phyloP scores from a whole-genome alignment of 2,888 invertebrate genomes.

The Drosophila niveifrons region DNA sequence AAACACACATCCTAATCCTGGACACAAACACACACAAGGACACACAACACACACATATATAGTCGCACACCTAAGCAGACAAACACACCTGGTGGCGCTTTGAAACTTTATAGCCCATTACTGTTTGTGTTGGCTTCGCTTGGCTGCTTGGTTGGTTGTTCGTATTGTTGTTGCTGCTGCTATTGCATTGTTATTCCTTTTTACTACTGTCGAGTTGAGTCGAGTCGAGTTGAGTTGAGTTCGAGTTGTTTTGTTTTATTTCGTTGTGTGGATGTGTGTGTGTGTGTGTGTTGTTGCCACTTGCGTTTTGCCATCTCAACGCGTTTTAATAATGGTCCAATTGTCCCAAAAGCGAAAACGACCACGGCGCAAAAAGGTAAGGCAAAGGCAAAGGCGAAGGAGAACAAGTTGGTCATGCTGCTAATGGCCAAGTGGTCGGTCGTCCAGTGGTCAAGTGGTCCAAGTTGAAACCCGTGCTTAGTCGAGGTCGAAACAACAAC shows the following conservation, averaged over 20 bases:
- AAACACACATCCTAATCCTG: conserved; percentile 18
- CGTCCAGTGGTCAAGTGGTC: conserved; percentile 67
- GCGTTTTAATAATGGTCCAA: conserved; percentile 81
- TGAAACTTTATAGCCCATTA: conserved; percentile 51
- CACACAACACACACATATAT: not conserved
- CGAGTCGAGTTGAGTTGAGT: conserved; percentile 32
- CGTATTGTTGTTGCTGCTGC: conserved; percentile 26
- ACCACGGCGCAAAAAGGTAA: conserved; percentile 27
- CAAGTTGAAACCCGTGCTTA: conserved; percentile 57
- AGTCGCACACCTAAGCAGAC: too few species aligned
- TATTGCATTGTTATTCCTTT: conserved; percentile 49
- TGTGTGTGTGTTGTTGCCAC: conserved; percentile 47
- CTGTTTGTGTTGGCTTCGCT: conserved; percentile 28
- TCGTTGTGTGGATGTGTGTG: conserved; percentile 12
- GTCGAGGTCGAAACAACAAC: conserved; percentile 30
- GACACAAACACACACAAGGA: not conserved
- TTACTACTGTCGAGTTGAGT: conserved; percentile 31
- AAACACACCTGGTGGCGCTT: conserved; percentile 40
- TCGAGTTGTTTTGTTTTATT: conserved; percentile 20
- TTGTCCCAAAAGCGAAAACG: conserved; percentile 75
- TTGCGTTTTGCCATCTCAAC: conserved; percentile 78
- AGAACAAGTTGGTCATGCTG: conserved; percentile 34
- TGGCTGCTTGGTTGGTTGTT: conserved; percentile 7
- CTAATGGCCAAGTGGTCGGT: conserved; percentile 56
- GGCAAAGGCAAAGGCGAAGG: conserved; percentile 5